A percentile compares a stretch with the other conserved stretches of the same genome.
These are phyloP conservation scores for Gryon sp. DNA, from an alignment of 1,140 invertebrate species.

Conservation along the genomic window DNA sequence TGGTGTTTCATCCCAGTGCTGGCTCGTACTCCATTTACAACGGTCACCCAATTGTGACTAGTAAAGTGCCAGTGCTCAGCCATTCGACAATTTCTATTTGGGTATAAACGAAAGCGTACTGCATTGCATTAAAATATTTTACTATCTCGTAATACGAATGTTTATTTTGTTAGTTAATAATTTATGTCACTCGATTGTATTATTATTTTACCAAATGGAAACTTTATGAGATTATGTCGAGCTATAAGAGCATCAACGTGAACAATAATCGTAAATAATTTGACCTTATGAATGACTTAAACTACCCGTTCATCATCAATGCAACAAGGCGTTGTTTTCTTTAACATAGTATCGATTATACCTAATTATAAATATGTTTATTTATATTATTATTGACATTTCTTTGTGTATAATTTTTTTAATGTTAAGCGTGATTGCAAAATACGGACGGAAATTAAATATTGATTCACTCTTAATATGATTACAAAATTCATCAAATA, in stretches of 20 bases:
- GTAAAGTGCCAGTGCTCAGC: too few species aligned
- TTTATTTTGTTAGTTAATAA: constrained; percentile 18
- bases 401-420: too few species aligned
- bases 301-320: constrained; percentile 13
- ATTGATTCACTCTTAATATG: too few species aligned
- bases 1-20: too few species aligned
- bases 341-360: constrained; percentile 11
- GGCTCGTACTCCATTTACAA: too few species aligned
- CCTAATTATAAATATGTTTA: too few species aligned
- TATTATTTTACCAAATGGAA: constrained; percentile 1
- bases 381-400: too few species aligned
- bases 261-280: constrained; percentile 31
- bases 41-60: too few species aligned
- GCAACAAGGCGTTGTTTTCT: constrained; percentile 1
- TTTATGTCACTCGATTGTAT: constrained; percentile 3
- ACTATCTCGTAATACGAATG: constrained; percentile 3
- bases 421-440: too few species aligned
- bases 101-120: constrained; percentile 1
- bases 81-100: too few species aligned
- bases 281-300: constrained; percentile 10
- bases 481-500: too few species aligned
- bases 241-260: neutral
- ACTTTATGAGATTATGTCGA: constrained; percentile 6
- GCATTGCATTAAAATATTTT: constrained; percentile 10
- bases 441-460: too few species aligned